Evolutionary conservation across 2,797 vertebrate species (phyloP), one percentile per base, ranked within the genome.

Genomic region (Trachurus trachurus): DNA sequence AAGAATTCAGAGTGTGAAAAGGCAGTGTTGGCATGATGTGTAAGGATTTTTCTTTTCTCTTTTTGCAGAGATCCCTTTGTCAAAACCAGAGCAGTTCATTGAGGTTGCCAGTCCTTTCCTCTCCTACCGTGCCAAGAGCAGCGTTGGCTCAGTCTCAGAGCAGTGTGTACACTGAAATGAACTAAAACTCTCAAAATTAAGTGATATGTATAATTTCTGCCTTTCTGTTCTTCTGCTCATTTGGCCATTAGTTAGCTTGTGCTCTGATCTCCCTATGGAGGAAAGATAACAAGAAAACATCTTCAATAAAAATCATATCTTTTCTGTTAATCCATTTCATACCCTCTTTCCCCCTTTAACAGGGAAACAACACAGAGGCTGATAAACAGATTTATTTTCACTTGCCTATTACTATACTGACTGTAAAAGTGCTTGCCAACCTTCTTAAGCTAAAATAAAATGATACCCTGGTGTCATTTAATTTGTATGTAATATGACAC

Each of bases 51-150:
- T 79, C 8, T 63, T 67, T 65, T 58, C 69, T 81, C 29, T 80
- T 82, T 86, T 80, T 85, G 54, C 87, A 99, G 98, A 96, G 71
- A 37, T 82, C 16, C 26, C 89, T 64, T 66, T 93, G 69, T 91
- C 95, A 85, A 96, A 97, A 87, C 92, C 95, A 59, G 96, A 97
- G 53, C 90, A 95, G 79, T 93, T 97, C 77, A 79, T 99, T 78
- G 96, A 97, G 83, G 94, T 99, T 78, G 92, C 93, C 90, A 98
- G 96, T 77, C 93, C 95, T 4, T 98, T 99, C 92, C 87, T 98
- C 31, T 96, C 95, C 90, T 89, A 92, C 59, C 88, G 80, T 74
- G 85, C 95, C 67, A 74, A 52, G 77, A 85, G 81, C 86, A 76
- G 87, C 31, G 56, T 92, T 71, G 70, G 44, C 49, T 82, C 91